Base-by-base conservation (phyloP, 2,888 invertebrate species). In the Euspilapteryx auroguttella region DNA sequence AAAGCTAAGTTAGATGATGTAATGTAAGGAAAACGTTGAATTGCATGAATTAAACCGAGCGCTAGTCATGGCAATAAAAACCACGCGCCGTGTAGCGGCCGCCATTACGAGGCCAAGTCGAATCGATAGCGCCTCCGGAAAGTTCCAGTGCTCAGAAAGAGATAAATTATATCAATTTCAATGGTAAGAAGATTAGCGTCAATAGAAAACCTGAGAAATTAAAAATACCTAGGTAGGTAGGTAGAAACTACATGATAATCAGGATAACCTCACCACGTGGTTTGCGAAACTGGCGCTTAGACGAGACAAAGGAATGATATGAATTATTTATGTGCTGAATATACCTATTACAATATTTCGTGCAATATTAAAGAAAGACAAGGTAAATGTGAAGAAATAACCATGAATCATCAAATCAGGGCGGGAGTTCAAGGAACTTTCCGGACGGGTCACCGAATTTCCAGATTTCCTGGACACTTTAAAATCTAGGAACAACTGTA, bases 381-480 rank as follows among this genome's bases (percentile, higher is more conserved):
- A n/a, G n/a, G n/a, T n/a, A n/a, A n/a, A n/a, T n/a, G n/a, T n/a
- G n/a, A n/a, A n/a, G n/a, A 17, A 6, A 6, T 17, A 5, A 17
- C 17, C 5, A 17, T 17, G 17, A 17, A 17, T 17, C 5, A 17
- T 17, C 17, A 5, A 5, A 17, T 8, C 5, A 17, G 17, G 17
- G 17, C 17, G 17, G 5, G 17, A 17, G 37, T 40, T 39, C 40
- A 42, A 37, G 36, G 37, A 37, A 39, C 40, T 40, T 37, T 32
- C 36, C 24, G 15, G 13, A 4, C 27, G 24, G 13, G 9, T 7
- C 40, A 66, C 71, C 69, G 47, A 73, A 71, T 48, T n/a, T n/a
- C n/a, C n/a, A n/a, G n/a, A n/a, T n/a, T n/a, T n/a, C n/a, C n/a
- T n/a, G n/a, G n/a, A n/a, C n/a, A n/a, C n/a, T n/a, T n/a, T n/a